Evolutionary conservation across 2,113 vertebrate genomes (phyloP).

Genomic region (Chionodraco myersi): DNA sequence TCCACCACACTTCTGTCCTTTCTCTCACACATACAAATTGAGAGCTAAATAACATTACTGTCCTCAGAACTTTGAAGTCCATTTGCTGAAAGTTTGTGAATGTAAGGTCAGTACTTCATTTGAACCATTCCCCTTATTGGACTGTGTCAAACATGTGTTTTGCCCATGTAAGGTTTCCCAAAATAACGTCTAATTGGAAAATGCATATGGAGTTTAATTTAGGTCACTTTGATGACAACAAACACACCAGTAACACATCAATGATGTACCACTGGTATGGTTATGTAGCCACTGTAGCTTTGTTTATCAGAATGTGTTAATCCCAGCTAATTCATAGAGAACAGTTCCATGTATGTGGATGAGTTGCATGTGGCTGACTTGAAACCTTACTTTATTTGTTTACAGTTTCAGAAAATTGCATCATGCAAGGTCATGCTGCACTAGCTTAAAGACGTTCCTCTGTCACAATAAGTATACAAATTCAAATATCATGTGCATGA

Average conservation of each 20-base stretch:
- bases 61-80: background rate
- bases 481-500: background rate
- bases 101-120: background rate
- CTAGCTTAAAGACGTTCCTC: background rate
- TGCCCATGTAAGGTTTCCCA: background rate
- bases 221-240: background rate
- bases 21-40: background rate
- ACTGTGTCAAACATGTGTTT: background rate
- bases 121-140: background rate
- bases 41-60: conserved; percentile 1
- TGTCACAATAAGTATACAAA: background rate
- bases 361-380: background rate
- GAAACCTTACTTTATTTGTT: background rate
- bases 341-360: background rate
- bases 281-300: background rate
- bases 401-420: background rate
- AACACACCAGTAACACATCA: background rate
- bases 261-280: background rate
- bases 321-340: background rate
- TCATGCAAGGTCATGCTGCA: background rate
- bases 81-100: background rate
- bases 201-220: background rate
- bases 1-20: background rate
- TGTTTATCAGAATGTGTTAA: background rate
- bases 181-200: background rate